Evolutionary conservation across 1,140 invertebrate genomes (phyloP), one percentile per base, ranked within the genome.

Genomic region (Forficula auricularia): DNA sequence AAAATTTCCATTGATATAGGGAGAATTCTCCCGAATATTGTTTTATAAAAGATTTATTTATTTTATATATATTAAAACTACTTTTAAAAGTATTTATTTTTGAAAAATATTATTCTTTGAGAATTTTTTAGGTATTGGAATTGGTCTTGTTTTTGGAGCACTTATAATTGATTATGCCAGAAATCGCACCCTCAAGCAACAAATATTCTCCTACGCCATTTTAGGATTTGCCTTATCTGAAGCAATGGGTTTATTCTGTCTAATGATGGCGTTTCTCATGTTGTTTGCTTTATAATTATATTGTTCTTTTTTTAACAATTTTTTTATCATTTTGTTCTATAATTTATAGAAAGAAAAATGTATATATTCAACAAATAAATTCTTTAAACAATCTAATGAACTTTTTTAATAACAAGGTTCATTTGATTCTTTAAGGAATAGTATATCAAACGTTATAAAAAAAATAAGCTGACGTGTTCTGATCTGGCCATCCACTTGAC

Each of bases 181-280:
- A 60, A 96, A 96, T 63, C 89, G 89, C 53, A 87, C 85, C 47
- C 62, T 95, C 45, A 96, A 95, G 65, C 81, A 86, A 56, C 88
- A 94, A 68, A 70, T 94, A 49, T 96, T 95, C 66, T 82, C 82
- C 42, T 94, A 92, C 65, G 86, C 86, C 46, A 84, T 92, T 60
- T 66, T 94, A 52, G 88, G 87, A 55, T 95, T 95, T 68, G 89
- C 89, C 50, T 65, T 96, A 27, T 84, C 86, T 45, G 90, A 96
- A 74, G 88, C 90, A 50, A 91, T 94, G 82, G 91, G 87, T 56
- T 73, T 96, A 33, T 95, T 95, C 68, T 91, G 87, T 71, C 64
- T 95, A 48, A 92, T 92, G 84, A 89, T 95, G 71, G 82, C 85
- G 35, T 92, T 95, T 68, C 63, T 94, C 48, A 72, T 95, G 58